Evolutionary conservation across 2,888 invertebrate genomes (phyloP).

Genomic region (Clostera curtula): DNA sequence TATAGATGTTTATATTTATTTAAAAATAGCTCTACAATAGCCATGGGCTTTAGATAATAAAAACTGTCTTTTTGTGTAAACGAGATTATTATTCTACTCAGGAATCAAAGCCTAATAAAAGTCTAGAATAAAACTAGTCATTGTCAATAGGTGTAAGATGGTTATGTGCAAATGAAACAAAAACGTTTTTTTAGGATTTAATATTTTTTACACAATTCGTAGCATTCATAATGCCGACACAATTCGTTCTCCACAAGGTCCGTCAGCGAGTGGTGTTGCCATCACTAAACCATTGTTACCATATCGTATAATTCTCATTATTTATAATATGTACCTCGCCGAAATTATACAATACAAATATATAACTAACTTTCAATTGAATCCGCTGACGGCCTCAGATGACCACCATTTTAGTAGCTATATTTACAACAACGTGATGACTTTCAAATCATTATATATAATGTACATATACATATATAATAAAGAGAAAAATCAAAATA

Average conservation of each 20-base stretch:
- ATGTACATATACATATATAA: constrained; percentile 67
- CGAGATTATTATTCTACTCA: neutral
- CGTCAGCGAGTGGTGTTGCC: constrained; percentile 45
- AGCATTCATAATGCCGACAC: constrained; percentile 76
- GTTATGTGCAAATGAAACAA: constrained; percentile 50
- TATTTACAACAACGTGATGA: constrained; percentile 71
- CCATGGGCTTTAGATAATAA: too few relatives aligned
- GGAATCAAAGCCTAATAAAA: neutral
- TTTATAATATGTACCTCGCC: constrained; percentile 45
- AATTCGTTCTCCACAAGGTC: constrained; percentile 42
- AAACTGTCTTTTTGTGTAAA: too few relatives aligned
- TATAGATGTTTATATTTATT: too few relatives aligned
- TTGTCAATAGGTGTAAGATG: neutral
- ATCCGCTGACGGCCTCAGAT: constrained; percentile 55
- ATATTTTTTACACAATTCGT: constrained; percentile 77
- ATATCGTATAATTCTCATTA: constrained; percentile 34
- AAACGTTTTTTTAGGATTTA: constrained; percentile 70
- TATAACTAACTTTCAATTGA: constrained; percentile 54
- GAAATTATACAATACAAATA: constrained; percentile 67
- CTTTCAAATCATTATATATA: constrained; percentile 65
- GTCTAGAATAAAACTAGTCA: neutral
- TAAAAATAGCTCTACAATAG: too few relatives aligned
- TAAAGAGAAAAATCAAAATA: constrained; percentile 73
- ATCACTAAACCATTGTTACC: constrained; percentile 47
- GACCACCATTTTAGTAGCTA: constrained; percentile 52